Base-by-base conservation (phyloP, 2,888 invertebrate genomes). In the Dorcus hopei region DNA sequence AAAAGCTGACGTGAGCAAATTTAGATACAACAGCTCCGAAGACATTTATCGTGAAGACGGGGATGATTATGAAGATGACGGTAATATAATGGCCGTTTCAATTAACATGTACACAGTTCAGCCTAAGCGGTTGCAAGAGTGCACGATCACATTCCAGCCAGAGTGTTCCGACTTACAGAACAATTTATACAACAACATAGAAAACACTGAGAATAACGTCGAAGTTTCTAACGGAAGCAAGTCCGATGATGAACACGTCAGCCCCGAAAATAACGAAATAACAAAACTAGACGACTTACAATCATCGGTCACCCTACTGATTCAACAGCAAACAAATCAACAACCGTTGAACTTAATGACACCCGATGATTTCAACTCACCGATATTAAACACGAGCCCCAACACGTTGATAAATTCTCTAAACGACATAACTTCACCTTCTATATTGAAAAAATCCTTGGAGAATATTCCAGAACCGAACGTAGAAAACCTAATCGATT, bases 81-180 rank as follows among this genome's bases (percentile, higher is more conserved):
- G 45, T 33, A 58, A 58, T 23, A 49, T 19, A n/a, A 77, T 72
- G 4, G 75, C 75, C 11, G 72, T 79, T 57, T 79, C 82, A 4
- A 79, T 87, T 38, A 80, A 82, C 57, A 83, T 94, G 83, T 90
- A 89, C 77, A 84, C 93, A 62, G 90, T 95, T 61, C 93, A 94
- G 74, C 92, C 93, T 33, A 93, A 93, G 78, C 92, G 93, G 3
- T 81, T 96, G 61, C 95, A 95, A 79, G 92, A 94, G 52, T 70
- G 70, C 51, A 69, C 62, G 9, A 75, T 78, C 8, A 73, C 70
- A 3, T 78, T 73, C 61, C 72, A 73, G 57, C 74, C 75, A 1
- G 77, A 76, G 45, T 62, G 58, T 8, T 64, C 65, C 1, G 55
- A 65, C 26, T 61, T 61, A 2, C 60, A 61, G 0, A 65, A 66